Conservation (phyloP, 92 coral and sea anemone species). For the Actinernus sp. region DNA sequence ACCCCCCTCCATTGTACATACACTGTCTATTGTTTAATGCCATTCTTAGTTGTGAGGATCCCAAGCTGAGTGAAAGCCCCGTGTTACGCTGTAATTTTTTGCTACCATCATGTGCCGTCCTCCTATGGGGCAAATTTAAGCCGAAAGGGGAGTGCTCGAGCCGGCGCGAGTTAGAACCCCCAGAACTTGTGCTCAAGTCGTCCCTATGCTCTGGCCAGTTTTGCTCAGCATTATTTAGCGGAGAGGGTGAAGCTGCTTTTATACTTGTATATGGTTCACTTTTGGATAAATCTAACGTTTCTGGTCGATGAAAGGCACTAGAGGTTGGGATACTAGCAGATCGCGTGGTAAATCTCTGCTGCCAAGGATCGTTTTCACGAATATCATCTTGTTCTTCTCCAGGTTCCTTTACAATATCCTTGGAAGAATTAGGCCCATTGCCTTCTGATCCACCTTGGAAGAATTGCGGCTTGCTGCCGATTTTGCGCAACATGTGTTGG, state of each 20-base stretch:
- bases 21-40: constrained; percentile 56
- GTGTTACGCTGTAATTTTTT: constrained; percentile 10
- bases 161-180: constrained; percentile 62
- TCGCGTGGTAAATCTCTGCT: constrained; percentile 33
- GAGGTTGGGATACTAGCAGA: constrained; percentile 41
- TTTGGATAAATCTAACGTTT: constrained; percentile 52
- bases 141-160: constrained; percentile 94
- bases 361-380: constrained; percentile 24
- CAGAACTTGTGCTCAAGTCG: constrained; percentile 67
- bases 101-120: constrained; percentile 49
- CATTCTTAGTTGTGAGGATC: constrained; percentile 51
- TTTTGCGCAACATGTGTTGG: constrained; percentile 94
- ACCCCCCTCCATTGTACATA: constrained; percentile 42
- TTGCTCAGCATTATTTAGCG: constrained; percentile 53
- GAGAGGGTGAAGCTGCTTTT: constrained; percentile 41
- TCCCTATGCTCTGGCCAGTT: constrained; percentile 64
- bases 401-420: constrained; percentile 9
- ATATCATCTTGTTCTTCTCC: constrained; percentile 24
- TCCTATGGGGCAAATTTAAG: constrained; percentile 78
- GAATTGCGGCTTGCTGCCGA: constrained; percentile 72
- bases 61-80: constrained; percentile 35
- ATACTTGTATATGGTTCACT: constrained; percentile 72
- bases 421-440: constrained; percentile 24
- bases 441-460: constrained; percentile 62
- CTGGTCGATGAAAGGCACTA: constrained; percentile 16